Evolutionary conservation across 2,797 vertebrate genomes (phyloP), one percentile per base, ranked within the genome.

Genomic region (Pogoniulus pusillus): DNA sequence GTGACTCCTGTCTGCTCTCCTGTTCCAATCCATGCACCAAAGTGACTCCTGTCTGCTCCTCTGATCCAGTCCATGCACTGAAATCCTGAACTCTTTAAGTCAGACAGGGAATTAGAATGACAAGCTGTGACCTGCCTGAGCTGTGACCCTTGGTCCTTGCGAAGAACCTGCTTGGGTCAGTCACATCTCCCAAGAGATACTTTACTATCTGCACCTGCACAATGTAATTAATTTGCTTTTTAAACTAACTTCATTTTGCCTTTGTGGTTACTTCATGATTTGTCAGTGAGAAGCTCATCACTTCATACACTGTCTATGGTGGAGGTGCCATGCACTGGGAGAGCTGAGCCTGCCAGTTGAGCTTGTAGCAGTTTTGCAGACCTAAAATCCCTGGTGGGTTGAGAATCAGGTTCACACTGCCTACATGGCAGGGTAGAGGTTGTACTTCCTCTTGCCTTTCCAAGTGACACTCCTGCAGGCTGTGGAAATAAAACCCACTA

Each of bases 281-380:
- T 82, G 17, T 59, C 39, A 34, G 54, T 41, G 71, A 65, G 66
- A 23, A 16, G 12, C 27, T 70, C 43, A 13, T 22, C 26, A 12
- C n/a, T 82, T 85, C 35, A 10, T 30, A 7, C 2, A 0, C 9
- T 19, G 30, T 43, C 59, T 75, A n/a, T 1, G 8, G 79, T 63
- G 57, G 62, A 4, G 4, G 23, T 64, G 26, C 41, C 26, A 0
- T 16, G n/a, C 12, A 6, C 62, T 66, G 10, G n/a, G 32, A 20
- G 15, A 62, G 19, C 22, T 0, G 0, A 73, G 72, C 27, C 27
- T 80, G 10, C 34, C 24, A 20, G 30, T 55, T 0, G 7, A 7
- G 26, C n/a, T 73, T 37, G 58, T 39, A 55, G 65, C 0, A 0
- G 9, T 69, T 92, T 77, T 81, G 37, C 47, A 81, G 78, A 66